Evolutionary conservation across 2,113 vertebrate species (phyloP).

Genomic region (Rhynchopsitta pachyrhyncha): DNA sequence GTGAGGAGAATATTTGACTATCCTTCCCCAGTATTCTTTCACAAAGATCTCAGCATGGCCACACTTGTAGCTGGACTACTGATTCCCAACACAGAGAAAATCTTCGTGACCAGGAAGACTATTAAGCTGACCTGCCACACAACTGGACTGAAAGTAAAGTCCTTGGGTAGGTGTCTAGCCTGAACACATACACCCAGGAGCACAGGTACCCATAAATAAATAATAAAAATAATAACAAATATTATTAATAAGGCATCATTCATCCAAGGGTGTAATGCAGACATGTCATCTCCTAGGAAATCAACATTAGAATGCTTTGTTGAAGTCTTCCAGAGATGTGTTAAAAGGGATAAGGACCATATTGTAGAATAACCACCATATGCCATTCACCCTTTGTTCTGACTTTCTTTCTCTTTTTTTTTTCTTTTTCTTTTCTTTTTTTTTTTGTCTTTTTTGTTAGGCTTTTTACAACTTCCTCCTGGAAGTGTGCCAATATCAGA

Average conservation of each 20-base stretch:
- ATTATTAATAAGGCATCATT: not conserved
- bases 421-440: not conserved
- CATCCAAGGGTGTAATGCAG: not conserved
- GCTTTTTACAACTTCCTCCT: slow-evolving; percentile 43
- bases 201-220: not conserved
- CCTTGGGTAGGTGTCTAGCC: not conserved
- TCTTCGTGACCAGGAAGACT: not conserved
- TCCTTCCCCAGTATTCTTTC: not conserved
- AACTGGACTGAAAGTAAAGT: not conserved
- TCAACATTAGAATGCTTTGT: not conserved
- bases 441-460: not conserved
- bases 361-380: slow-evolving; percentile 58
- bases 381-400: slow-evolving; percentile 58
- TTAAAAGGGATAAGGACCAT: slow-evolving; percentile 56
- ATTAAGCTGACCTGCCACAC: not conserved
- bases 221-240: not conserved
- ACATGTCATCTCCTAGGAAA: not conserved
- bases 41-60: not conserved
- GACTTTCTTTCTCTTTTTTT: not conserved
- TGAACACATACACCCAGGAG: not conserved
- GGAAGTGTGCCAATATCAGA: slow-evolving; percentile 33
- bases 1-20: not conserved
- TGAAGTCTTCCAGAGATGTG: slow-evolving; percentile 15
- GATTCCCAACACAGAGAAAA: not conserved
- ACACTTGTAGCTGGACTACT: not conserved